Evolutionary conservation across 2,113 vertebrate genomes (phyloP).

Genomic region (Thunnus thynnus): DNA sequence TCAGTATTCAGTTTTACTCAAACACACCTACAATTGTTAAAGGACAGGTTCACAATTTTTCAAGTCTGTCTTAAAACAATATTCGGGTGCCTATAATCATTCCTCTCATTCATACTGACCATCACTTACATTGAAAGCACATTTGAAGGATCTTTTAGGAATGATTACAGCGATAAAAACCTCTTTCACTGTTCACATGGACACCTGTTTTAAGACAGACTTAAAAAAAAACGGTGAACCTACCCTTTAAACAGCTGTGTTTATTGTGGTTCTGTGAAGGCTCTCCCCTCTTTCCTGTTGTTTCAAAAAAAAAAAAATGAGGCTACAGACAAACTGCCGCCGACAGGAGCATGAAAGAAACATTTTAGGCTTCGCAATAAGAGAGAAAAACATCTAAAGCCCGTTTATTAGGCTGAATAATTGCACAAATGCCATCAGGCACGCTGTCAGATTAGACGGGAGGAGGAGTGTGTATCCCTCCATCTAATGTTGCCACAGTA

Average conservation of each 20-base stretch:
- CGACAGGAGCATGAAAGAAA: constrained; percentile 14
- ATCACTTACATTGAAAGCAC: too few relatives aligned
- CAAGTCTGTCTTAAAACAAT: too few relatives aligned
- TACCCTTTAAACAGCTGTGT: not conserved
- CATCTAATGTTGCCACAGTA: constrained; percentile 84
- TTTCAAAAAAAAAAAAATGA: not conserved
- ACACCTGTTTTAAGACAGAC: too few relatives aligned
- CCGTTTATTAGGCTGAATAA: constrained; percentile 35
- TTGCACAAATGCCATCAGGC: constrained; percentile 49
- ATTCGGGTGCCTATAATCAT: too few relatives aligned
- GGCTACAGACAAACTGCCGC: not conserved
- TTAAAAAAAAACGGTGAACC: too few relatives aligned
- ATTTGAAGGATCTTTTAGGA: too few relatives aligned
- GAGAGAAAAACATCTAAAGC: not conserved
- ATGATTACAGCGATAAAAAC: too few relatives aligned
- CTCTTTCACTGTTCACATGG: too few relatives aligned
- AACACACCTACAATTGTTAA: not conserved
- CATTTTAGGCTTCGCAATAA: not conserved
- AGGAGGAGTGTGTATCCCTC: constrained; percentile 68
- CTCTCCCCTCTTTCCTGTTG: not conserved
- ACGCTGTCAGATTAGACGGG: constrained; percentile 43
- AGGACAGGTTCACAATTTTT: too few relatives aligned
- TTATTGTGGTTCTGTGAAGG: not conserved
- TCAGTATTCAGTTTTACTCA: not conserved
- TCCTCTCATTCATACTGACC: too few relatives aligned